phyloP scores from a whole-genome alignment of 2,113 vertebrate species.

The Elgaria multicarinata region DNA sequence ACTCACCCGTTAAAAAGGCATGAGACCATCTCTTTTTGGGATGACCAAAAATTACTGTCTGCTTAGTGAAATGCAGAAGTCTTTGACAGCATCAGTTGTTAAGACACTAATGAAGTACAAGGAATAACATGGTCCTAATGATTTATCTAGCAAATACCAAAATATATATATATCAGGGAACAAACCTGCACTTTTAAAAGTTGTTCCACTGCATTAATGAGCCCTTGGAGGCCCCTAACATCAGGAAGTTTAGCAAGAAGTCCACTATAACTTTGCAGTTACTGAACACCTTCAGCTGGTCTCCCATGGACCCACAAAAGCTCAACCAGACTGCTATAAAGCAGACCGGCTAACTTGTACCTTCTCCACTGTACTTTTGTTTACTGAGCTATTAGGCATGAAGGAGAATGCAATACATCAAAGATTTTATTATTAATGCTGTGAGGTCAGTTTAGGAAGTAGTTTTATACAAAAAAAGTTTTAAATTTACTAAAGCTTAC shows the following conservation, averaged over 20 bases:
- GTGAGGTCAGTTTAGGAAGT: constrained; percentile 38
- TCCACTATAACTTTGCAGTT: constrained; percentile 59
- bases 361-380: constrained; percentile 61
- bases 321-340: constrained; percentile 69
- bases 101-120: constrained; percentile 79
- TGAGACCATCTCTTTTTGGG: constrained; percentile 82
- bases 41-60: constrained; percentile 79
- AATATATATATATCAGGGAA: constrained; percentile 44
- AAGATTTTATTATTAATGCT: constrained; percentile 52
- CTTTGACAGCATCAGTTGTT: constrained; percentile 75
- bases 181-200: constrained; percentile 50
- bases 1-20: constrained; percentile 82
- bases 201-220: constrained; percentile 42
- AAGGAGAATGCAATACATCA: constrained; percentile 41
- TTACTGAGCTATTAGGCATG: constrained; percentile 49
- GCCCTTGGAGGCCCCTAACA: constrained; percentile 59
- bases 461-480: constrained; percentile 11
- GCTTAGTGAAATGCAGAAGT: constrained; percentile 80
- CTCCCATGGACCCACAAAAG: constrained; percentile 49
- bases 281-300: constrained; percentile 55
- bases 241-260: constrained; percentile 61
- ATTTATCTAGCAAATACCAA: constrained; percentile 74
- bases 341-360: constrained; percentile 59
- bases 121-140: constrained; percentile 72
- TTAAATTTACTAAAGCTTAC: not conserved